phyloP scores from a whole-genome alignment of 2,797 vertebrate species.

The Acropternis orthonyx region DNA sequence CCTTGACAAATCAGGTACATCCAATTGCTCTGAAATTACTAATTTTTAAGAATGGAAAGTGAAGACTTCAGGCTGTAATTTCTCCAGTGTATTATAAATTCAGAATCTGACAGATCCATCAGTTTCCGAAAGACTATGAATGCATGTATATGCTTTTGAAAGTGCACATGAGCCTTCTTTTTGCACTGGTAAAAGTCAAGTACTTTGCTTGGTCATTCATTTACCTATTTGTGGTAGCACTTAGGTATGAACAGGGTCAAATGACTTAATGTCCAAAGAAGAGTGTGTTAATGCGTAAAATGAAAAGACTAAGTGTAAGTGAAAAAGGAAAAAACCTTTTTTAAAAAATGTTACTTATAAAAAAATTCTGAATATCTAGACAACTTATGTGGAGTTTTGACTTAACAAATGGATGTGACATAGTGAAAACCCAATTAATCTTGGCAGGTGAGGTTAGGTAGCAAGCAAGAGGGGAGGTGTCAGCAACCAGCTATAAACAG shows the following conservation, averaged over 20 bases:
- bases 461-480: background rate
- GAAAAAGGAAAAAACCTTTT: background rate
- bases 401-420: background rate
- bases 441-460: background rate
- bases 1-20: background rate
- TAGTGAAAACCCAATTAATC: background rate
- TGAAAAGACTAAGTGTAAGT: background rate
- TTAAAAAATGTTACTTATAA: background rate
- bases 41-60: background rate
- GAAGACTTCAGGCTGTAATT: background rate
- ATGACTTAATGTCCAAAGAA: background rate
- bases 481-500: background rate
- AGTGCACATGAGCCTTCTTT: background rate
- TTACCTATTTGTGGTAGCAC: background rate
- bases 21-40: background rate
- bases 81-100: background rate
- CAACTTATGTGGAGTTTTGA: background rate
- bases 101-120: background rate
- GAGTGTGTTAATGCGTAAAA: background rate
- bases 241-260: background rate
- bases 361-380: background rate
- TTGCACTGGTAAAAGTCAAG: background rate
- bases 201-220: background rate
- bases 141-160: background rate
- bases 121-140: background rate